Evolutionary conservation across 2,888 invertebrate genomes (phyloP), one percentile per base, ranked within the genome.

Genomic region (Thysanoteuthis rhombus): DNA sequence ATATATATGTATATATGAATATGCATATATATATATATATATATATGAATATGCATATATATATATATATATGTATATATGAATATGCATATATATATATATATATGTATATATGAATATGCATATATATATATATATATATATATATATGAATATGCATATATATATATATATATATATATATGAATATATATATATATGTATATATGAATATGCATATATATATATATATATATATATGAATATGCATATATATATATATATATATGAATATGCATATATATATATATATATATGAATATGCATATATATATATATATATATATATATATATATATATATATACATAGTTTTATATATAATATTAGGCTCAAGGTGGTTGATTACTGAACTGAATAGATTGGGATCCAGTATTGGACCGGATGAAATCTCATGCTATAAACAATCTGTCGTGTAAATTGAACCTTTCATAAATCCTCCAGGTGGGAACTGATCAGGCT

Each of bases 161-260:
- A 92, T 92, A 92, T 92, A 92, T 40, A 92, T 92, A 92, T 92
- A 92, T 40, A 92, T 40, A 92, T 92, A 92, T 92, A 92, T 92
- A 92, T 40, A 92, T 92, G 39, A 40, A 92, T 92, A 40, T 40
- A 92, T 40, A 92, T 92, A 92, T 92, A 92, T 92, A 92, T 40
- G 22, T 92, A 92, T 92, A 92, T 92, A 92, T 40, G 39, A 40
- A 92, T 92, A 92, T 92, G 39, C n/a, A 39, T 92, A 92, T 92
- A 40, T 92, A 92, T 92, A 92, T 92, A 92, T 92, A 92, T 92
- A 92, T 92, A 89, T n/a, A n/a, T 89, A n/a, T 89, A 89, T 89
- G 12, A 2, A 89, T 89, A n/a, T 38, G 19, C 39, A 92, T 92
- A 92, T 92, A 92, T 38, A 92, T 38, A 92, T 92, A 92, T 40